Base-by-base conservation (phyloP, 1,140 invertebrate genomes). In the Ceratina calcarata region DNA sequence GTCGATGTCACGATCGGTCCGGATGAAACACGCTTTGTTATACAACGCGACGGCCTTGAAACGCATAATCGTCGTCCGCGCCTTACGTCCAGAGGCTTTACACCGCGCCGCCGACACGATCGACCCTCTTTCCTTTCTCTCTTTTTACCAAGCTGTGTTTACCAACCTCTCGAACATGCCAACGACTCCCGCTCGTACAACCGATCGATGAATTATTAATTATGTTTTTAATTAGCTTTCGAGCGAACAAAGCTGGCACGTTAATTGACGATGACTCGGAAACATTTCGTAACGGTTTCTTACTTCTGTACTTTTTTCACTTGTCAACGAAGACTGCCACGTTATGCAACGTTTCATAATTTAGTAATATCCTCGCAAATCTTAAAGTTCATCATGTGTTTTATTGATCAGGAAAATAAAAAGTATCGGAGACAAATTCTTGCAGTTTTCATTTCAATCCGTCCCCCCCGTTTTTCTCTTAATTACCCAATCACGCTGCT, bases 31-130 rank as follows among this genome's bases (percentile, higher is more conserved):
- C 69, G 32, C 58, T 73, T 85, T 84, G 83, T 84, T 85, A 84
- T 84, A 84, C 72, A 84, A 85, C 69, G 67, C 64, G 53, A 13
- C 78, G 82, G 60, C 83, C 83, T 85, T 85, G 82, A 77, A 84
- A 84, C 82, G 83, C 82, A 84, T 84, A 85, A 85, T 85, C 78
- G 77, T 73, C 57, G 70, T 72, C 77, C 71, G 77, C 51, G 7
- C 57, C 71, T 83, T 71, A 67, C 49, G 76, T 66, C 20, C 55
- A 45, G 37, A 53, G 7, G 20, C 53, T 62, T 22, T 22, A 24
- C 37, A 10, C 37, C 37, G 37, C 37, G 37, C 37, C 37, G 37
- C 53, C 37, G 37, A 2, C 37, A 6, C 53, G 13, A 83, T 82
- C 74, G 64, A 24, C 24, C 51, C 51, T 22, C 60, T 57, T 71